phyloP scores from a whole-genome alignment of 1,140 invertebrate species.

The Drosophila micromelanica region DNA sequence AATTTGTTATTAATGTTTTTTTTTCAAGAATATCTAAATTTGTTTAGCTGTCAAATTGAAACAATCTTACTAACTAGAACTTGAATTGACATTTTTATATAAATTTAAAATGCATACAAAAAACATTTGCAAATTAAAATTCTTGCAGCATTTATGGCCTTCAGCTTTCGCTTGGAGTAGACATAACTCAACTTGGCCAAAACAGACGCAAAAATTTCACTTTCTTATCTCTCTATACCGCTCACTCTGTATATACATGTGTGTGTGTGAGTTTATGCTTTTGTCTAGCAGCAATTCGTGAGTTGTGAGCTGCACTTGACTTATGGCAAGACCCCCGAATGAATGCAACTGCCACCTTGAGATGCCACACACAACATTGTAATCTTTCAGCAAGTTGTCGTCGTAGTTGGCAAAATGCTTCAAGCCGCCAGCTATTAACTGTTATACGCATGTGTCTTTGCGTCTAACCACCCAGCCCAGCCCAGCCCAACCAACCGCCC shows the following conservation, averaged over 20 bases:
- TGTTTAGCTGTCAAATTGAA: neutral
- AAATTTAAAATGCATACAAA: no score
- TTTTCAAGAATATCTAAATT: no score
- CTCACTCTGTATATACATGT: slow-evolving; percentile 12
- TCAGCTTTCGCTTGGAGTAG: slow-evolving; percentile 54
- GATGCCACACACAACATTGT: slow-evolving; percentile 43
- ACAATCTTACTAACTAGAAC: neutral
- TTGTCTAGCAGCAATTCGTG: slow-evolving; percentile 34
- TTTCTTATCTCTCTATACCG: slow-evolving; percentile 36
- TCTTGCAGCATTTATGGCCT: slow-evolving; percentile 44
- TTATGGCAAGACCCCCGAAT: slow-evolving; percentile 54
- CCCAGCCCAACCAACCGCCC: no score
- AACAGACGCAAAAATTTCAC: slow-evolving; percentile 51
- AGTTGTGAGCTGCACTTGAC: slow-evolving; percentile 66
- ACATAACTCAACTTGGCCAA: slow-evolving; percentile 21
- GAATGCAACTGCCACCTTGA: slow-evolving; percentile 55
- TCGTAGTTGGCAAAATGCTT: slow-evolving; percentile 35
- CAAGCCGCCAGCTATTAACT: slow-evolving; percentile 44
- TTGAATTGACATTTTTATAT: no score
- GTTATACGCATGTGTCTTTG: neutral
- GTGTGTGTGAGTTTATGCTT: slow-evolving; percentile 28
- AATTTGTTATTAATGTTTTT: no score
- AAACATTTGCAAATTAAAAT: slow-evolving; percentile 4
- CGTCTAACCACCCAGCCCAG: slow-evolving; percentile 1
- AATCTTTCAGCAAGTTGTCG: slow-evolving; percentile 37